These are phyloP conservation scores for Pachypeltis micranthus DNA, from an alignment of 1,140 invertebrate species.

Conservation along the genomic window DNA sequence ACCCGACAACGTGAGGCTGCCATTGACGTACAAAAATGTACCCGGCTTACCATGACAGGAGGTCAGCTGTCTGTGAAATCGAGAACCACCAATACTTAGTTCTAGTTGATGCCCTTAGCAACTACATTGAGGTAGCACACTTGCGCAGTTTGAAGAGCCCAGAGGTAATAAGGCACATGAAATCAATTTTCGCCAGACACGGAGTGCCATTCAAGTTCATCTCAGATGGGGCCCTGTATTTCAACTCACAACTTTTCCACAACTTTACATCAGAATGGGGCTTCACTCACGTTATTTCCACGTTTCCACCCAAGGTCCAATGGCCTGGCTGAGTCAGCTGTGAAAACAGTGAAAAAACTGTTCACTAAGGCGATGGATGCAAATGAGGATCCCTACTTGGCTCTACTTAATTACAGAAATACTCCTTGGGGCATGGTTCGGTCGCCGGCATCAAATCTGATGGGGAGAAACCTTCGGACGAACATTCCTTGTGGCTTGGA, in stretches of 20 bases:
- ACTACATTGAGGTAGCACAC: constrained; percentile 3
- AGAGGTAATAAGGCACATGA: constrained; percentile 3
- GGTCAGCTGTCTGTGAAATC: constrained; percentile 2
- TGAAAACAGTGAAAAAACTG: constrained; percentile 4
- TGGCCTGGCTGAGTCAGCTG: constrained; percentile 5
- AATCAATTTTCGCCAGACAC: constrained; percentile 11
- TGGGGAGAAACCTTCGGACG: constrained; percentile 9
- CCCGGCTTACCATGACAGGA: neutral
- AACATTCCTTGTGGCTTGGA: constrained; percentile 10
- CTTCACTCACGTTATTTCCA: neutral
- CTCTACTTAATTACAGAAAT: constrained; percentile 5
- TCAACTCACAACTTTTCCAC: neutral
- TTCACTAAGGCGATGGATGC: constrained; percentile 12
- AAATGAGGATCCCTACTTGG: constrained; percentile 12
- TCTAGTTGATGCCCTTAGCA: constrained; percentile 13
- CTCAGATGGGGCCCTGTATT: constrained; percentile 11
- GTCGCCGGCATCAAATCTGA: constrained; percentile 11
- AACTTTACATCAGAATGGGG: neutral
- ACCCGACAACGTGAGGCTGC: neutral
- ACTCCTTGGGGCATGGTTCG: constrained; percentile 5
- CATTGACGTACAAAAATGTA: neutral
- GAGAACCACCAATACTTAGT: constrained; percentile 3
- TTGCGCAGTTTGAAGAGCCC: constrained; percentile 3
- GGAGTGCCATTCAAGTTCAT: constrained; percentile 7
- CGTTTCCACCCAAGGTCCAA: constrained; percentile 12